A percentile compares a stretch with the other conserved stretches of the same genome.
These are phyloP conservation scores for Leiothrix lutea DNA, from an alignment of 2,113 vertebrate genomes.

Conservation along the genomic window DNA sequence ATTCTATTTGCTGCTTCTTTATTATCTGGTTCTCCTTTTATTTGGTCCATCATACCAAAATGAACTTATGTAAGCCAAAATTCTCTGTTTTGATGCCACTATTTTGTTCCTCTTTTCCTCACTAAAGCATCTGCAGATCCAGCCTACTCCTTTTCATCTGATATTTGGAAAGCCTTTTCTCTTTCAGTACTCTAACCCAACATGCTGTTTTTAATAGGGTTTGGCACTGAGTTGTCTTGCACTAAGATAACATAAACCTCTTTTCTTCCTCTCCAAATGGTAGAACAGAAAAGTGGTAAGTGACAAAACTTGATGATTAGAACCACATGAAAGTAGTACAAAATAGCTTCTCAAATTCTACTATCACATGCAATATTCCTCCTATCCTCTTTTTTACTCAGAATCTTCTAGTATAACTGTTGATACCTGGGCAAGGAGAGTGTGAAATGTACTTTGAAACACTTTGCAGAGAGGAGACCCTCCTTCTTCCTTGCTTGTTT, in stretches of 20 bases:
- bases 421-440: background rate
- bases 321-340: background rate
- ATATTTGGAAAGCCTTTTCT: background rate
- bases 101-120: background rate
- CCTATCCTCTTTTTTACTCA: background rate
- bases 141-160: background rate
- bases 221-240: background rate
- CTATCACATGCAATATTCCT: background rate
- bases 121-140: background rate
- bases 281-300: background rate
- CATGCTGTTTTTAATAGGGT: background rate
- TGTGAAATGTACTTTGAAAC: background rate
- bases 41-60: background rate
- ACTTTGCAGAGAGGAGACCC: background rate
- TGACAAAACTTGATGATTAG: background rate
- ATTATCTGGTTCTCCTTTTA: background rate
- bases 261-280: background rate
- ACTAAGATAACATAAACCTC: background rate
- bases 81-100: background rate
- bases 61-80: background rate
- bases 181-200: background rate
- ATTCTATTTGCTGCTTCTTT: background rate
- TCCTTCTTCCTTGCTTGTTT: slow-evolving; percentile 5
- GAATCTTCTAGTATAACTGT: background rate
- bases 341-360: background rate